These are phyloP conservation scores for Alosa sapidissima DNA, from an alignment of 2,797 vertebrate species.

Conservation along the genomic window DNA sequence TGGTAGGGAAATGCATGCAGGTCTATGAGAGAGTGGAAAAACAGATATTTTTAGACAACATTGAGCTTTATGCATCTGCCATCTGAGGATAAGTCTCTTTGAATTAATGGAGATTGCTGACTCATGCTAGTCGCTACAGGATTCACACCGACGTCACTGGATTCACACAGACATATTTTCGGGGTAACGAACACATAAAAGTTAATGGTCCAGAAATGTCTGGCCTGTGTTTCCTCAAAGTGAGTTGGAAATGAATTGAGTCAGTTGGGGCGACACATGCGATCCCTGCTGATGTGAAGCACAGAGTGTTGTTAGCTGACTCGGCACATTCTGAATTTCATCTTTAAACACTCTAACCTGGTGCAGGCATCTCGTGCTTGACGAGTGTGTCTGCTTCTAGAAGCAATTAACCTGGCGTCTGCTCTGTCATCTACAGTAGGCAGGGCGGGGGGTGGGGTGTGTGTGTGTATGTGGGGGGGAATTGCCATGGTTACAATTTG, in stretches of 20 bases:
- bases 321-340: not conserved
- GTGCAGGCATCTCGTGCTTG: not conserved
- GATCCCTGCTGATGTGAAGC: not conserved
- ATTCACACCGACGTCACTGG: no score
- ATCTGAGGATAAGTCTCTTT: not conserved
- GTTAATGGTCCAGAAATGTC: not conserved
- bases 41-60: not conserved
- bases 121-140: not conserved
- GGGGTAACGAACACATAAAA: not conserved
- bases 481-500: constrained; percentile 29
- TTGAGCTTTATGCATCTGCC: not conserved
- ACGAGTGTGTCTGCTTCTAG: not conserved
- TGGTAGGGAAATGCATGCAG: no score
- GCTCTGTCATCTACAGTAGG: not conserved
- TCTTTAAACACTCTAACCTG: not conserved
- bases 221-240: not conserved
- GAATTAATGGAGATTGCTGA: not conserved
- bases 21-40: no score
- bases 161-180: not conserved
- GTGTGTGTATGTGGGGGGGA: not conserved
- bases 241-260: not conserved
- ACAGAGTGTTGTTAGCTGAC: not conserved
- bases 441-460: not conserved
- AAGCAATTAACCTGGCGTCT: not conserved
- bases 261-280: not conserved